phyloP scores from a whole-genome alignment of 1,140 invertebrate species.

The Zaprionus tsacasi region DNA sequence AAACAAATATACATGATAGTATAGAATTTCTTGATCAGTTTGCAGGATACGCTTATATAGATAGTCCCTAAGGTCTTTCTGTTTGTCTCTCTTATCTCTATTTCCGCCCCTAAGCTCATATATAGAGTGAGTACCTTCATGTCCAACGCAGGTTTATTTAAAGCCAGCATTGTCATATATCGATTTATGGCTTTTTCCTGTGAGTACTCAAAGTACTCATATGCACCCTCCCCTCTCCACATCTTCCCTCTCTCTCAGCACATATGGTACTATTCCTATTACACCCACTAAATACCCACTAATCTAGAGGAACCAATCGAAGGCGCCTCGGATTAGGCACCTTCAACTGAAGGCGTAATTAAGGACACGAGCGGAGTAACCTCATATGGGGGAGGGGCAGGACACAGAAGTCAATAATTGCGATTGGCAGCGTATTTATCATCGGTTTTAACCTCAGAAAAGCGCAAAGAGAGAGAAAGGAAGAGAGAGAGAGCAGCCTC shows the following conservation, averaged over 20 bases:
- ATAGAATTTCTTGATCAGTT: background rate
- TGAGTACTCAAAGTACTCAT: background rate
- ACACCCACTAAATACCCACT: slow-evolving; percentile 5
- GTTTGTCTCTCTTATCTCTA: no score
- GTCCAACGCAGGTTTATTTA: background rate
- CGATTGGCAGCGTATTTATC: slow-evolving; percentile 27
- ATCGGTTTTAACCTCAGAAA: slow-evolving; percentile 1
- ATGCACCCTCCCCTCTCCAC: no score
- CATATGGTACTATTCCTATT: background rate
- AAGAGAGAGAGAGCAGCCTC: background rate
- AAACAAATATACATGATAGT: background rate
- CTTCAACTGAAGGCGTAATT: slow-evolving; percentile 36
- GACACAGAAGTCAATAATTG: slow-evolving; percentile 48
- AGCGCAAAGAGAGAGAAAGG: background rate
- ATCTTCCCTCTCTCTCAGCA: no score
- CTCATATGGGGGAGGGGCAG: slow-evolving; percentile 1
- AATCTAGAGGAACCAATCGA: slow-evolving; percentile 16
- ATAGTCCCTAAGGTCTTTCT: background rate
- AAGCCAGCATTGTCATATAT: background rate
- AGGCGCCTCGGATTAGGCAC: slow-evolving; percentile 9
- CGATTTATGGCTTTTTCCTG: background rate
- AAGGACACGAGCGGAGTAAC: slow-evolving; percentile 41
- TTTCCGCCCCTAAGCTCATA: background rate
- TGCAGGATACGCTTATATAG: no score
- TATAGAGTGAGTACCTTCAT: background rate